Percentiles rank a stretch among this genome's conserved stretches.
These are phyloP conservation scores for Meloidogyne chitwoodi DNA, from an alignment of 1,140 invertebrate species.

Conservation along the genomic window DNA sequence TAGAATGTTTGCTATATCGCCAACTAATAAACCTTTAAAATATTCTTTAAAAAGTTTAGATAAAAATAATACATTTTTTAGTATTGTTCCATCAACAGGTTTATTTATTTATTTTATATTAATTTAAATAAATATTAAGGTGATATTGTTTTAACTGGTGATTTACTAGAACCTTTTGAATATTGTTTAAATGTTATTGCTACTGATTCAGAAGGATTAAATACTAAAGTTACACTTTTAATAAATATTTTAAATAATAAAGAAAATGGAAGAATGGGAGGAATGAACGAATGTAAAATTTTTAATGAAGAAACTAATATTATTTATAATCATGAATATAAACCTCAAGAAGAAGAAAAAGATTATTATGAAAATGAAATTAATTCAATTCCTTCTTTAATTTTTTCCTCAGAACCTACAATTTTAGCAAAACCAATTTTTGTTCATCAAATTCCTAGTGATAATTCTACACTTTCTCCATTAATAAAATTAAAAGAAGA, in stretches of 20 bases:
- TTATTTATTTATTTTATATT: background rate
- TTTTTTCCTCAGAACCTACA: background rate
- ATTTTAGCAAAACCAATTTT: background rate
- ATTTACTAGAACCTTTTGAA: background rate
- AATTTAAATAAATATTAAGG: background rate
- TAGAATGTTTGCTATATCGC: constrained; percentile 7
- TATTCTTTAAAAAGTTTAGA: background rate
- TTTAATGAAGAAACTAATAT: background rate
- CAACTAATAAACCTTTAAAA: background rate
- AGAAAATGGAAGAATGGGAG: background rate
- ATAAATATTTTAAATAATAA: background rate
- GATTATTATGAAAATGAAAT: background rate
- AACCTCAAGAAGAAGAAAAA: background rate
- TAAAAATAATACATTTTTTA: constrained; percentile 1
- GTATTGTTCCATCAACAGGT: constrained; percentile 14
- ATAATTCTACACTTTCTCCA: constrained; percentile 6
- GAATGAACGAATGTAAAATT: background rate
- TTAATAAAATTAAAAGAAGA: background rate
- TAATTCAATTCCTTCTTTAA: background rate
- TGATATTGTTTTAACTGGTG: constrained; percentile 7
- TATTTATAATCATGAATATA: constrained; percentile 4
- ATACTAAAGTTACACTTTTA: background rate
- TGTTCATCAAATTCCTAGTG: background rate
- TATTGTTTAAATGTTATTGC: constrained; percentile 17
- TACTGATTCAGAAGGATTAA: background rate